Conservation (phyloP, 2,797 vertebrate genomes). For the Sylvia borin region DNA sequence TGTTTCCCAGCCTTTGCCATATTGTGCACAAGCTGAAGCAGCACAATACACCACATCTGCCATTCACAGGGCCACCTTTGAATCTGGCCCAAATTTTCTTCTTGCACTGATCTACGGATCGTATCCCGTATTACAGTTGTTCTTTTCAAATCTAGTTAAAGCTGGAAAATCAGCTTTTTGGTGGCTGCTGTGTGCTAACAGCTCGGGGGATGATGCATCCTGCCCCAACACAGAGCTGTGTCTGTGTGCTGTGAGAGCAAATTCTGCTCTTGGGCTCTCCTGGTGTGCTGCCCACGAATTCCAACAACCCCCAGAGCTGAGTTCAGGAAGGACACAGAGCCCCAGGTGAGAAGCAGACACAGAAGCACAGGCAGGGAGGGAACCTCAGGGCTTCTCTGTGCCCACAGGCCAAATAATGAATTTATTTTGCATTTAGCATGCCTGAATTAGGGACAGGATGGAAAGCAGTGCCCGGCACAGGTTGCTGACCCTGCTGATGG, state of each 20-base stretch:
- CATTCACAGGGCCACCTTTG: not conserved
- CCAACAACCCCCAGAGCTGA: not conserved
- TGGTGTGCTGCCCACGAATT: not conserved
- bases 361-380: not conserved
- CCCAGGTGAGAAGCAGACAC: not conserved
- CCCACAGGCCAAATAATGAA: not conserved
- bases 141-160: not conserved
- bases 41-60: conserved; percentile 18
- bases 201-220: not conserved
- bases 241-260: not conserved
- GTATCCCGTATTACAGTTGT: not conserved
- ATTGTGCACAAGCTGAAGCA: conserved; percentile 28
- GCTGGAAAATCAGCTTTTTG: conserved; percentile 4
- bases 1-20: conserved; percentile 18
- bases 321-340: not conserved
- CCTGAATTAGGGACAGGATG: not conserved
- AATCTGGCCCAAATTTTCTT: not conserved
- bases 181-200: not conserved
- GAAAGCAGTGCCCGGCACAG: not conserved
- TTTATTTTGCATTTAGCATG: not conserved
- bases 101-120: not conserved
- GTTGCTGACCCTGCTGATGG: not conserved
- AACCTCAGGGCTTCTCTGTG: not conserved
- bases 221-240: not conserved
- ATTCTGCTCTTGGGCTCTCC: not conserved